Base-by-base conservation (phyloP, 2,113 vertebrate genomes). In the Pica pica region DNA sequence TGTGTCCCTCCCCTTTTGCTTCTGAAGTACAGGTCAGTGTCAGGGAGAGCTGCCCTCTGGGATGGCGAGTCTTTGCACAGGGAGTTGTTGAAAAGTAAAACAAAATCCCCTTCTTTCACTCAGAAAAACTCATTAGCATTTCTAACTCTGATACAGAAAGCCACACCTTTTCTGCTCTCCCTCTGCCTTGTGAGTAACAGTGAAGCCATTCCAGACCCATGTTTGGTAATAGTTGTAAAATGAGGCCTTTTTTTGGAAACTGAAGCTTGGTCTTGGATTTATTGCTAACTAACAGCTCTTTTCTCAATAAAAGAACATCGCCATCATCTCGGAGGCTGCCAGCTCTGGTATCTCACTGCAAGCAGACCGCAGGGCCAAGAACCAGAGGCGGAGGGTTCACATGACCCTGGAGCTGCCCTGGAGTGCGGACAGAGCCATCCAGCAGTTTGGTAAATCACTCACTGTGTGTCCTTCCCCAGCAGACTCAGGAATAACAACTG, bases 341-440 rank as follows among this genome's bases (percentile, higher is more conserved):
- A 99, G 99, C 97, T 99, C 99, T 2, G 99, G 99, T 15, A 99
- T 99, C 69, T 99, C 99, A 2, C 94, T 99, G 95, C 99, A 99
- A 97, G 99, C 99, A 17, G 99, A 99, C 83, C 98, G 99, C 2
- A 98, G 99, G 73, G 99, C 99, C 74, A 99, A 99, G 97, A 99
- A 99, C 95, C 99, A 99, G 97, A 97, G 99, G 35, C 95, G 99
- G 73, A 98, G 99, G 89, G 99, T 99, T 30, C 99, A 99, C 95
- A 99, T 99, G 99, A 99, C 99, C 5, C 94, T 99, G 79, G 99
- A 99, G 96, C 95, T 99, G 93, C 99, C 99, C 0, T 99, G 99
- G 99, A 99, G 99, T 5, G 99, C 99, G 0, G 99, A 99, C 84
- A 97, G 99, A 96, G 99, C 99, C 1, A 99, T 99, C 90, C 99